These are phyloP conservation scores for Aurelia aurita DNA, from an alignment of 30 jellyfish, hydroid and myxozoan genomes.

Conservation along the genomic window DNA sequence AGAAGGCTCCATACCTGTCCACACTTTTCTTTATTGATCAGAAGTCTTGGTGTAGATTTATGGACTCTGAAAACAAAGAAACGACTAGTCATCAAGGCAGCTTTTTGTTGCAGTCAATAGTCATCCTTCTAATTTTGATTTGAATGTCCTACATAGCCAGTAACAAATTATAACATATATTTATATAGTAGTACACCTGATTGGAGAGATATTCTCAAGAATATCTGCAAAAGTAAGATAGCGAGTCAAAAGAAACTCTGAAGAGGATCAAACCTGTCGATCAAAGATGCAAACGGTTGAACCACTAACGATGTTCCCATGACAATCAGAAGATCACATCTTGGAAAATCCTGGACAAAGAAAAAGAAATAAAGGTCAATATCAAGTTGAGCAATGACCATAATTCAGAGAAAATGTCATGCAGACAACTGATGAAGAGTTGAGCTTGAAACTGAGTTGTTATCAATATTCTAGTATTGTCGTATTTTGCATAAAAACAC, in stretches of 20 bases:
- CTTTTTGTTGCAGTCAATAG: not conserved
- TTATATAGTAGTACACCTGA: no score
- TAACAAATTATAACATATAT: no score
- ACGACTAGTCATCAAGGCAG: not conserved
- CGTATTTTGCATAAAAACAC: no score
- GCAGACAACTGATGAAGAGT: not conserved
- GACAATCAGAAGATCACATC: conserved; percentile 79
- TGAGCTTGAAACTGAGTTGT: no score
- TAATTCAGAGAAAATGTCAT: not conserved
- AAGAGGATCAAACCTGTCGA: conserved; percentile 59
- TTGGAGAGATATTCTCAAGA: no score
- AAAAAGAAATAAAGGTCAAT: not conserved
- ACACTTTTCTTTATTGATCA: conserved; percentile 83
- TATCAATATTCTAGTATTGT: no score
- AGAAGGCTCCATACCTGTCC: conserved; percentile 89
- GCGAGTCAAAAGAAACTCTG: not conserved
- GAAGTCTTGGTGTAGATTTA: conserved; percentile 74
- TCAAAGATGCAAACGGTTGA: conserved; percentile 85
- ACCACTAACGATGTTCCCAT: conserved; percentile 90
- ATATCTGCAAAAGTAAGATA: not conserved
- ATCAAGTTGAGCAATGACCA: not conserved
- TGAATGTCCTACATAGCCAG: no score
- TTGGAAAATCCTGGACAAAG: conserved; percentile 56
- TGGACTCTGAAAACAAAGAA: conserved; percentile 50
- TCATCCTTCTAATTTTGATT: no score